These are phyloP conservation scores for Eristalis pertinax DNA, from an alignment of 2,888 invertebrate genomes.

Conservation along the genomic window DNA sequence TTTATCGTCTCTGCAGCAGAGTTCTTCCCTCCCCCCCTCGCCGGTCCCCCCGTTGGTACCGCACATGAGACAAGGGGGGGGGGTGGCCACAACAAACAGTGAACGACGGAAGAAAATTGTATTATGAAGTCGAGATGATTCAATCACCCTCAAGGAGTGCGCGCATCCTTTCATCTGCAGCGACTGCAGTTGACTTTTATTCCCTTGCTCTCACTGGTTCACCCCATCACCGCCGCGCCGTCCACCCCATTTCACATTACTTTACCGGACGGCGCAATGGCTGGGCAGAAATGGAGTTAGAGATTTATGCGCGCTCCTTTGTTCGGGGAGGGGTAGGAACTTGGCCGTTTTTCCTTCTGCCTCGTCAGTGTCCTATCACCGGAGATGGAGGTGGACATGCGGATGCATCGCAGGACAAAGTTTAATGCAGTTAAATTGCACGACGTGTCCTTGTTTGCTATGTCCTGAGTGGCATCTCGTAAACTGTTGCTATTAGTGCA, in stretches of 20 bases:
- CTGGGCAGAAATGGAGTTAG: not conserved
- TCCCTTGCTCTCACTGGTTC: not conserved
- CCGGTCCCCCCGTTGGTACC: no score
- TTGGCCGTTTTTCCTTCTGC: conserved; percentile 4
- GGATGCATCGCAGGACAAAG: conserved; percentile 62
- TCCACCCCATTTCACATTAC: conserved; percentile 49
- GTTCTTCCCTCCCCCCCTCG: no score
- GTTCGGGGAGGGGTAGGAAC: not conserved
- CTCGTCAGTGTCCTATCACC: conserved; percentile 41
- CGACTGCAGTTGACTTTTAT: conserved; percentile 69
- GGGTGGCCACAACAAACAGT: conserved; percentile 19
- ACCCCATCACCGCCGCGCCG: not conserved
- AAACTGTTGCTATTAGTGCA: conserved; percentile 52
- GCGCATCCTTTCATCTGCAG: conserved; percentile 65
- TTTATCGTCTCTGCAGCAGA: conserved; percentile 6
- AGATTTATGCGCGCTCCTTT: conserved; percentile 51
- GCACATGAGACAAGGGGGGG: not conserved
- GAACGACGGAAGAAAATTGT: conserved; percentile 60
- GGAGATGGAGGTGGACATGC: conserved; percentile 61
- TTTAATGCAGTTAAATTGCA: conserved; percentile 65
- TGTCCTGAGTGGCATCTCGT: conserved; percentile 54
- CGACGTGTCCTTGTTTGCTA: conserved; percentile 55
- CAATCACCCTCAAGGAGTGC: conserved; percentile 66
- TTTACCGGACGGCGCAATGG: conserved; percentile 24
- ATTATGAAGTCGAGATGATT: conserved; percentile 71